Evolutionary conservation across 2,888 invertebrate species (phyloP).

Genomic region (Torymus auratus): DNA sequence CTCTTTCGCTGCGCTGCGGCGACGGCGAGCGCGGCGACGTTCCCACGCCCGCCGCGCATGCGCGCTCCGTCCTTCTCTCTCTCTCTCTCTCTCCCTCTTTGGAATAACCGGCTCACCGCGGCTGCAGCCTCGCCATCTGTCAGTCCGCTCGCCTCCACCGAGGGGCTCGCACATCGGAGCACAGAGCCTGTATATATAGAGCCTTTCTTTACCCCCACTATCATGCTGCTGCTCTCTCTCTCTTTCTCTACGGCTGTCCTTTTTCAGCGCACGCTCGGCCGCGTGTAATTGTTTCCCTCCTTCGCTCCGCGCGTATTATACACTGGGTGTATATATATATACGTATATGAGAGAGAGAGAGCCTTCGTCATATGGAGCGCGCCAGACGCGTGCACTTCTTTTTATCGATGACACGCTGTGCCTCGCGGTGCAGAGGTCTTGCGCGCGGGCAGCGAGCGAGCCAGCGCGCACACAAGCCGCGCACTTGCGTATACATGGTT

Average conservation of each 20-base stretch:
- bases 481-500: no score
- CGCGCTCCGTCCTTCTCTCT: slow-evolving; percentile 62
- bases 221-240: slow-evolving; percentile 47
- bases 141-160: slow-evolving; percentile 50
- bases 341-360: no score
- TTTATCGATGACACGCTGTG: no score
- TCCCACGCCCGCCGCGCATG: slow-evolving; percentile 74
- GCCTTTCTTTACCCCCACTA: no score
- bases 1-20: neutral
- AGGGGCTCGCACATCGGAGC: slow-evolving; percentile 12
- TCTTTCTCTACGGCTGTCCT: slow-evolving; percentile 32
- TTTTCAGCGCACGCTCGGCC: neutral
- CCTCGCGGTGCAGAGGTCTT: no score
- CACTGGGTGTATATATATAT: slow-evolving; percentile 10
- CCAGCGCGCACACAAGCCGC: no score
- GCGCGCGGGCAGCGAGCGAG: no score
- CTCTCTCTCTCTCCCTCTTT: slow-evolving; percentile 42
- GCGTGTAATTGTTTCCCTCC: slow-evolving; percentile 48
- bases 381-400: no score
- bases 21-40: slow-evolving; percentile 66
- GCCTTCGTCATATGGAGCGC: no score
- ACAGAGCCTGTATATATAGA: no score
- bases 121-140: slow-evolving; percentile 56
- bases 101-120: slow-evolving; percentile 47
- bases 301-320: slow-evolving; percentile 25